Evolutionary conservation across 2,113 vertebrate species (phyloP).

Genomic region (Podiceps cristatus): DNA sequence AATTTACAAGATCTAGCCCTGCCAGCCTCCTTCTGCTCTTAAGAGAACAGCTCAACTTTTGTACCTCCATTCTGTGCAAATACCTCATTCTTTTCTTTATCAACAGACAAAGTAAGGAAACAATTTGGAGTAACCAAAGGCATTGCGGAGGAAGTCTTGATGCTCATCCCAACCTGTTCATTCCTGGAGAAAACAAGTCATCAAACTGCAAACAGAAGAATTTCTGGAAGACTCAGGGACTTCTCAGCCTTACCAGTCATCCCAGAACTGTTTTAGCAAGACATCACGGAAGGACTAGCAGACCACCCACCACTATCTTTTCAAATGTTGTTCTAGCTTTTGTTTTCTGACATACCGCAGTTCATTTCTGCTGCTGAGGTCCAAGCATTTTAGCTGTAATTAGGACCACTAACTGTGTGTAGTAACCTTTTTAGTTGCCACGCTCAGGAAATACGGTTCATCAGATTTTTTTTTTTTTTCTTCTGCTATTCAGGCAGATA

Average conservation of each 20-base stretch:
- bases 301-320: not conserved
- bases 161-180: not conserved
- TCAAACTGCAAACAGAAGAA: not conserved
- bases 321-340: not conserved
- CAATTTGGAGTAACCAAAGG: not conserved
- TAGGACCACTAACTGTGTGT: not conserved
- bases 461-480: fast-evolving
- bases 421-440: not conserved
- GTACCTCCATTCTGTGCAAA: not conserved
- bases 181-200: not conserved
- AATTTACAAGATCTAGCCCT: not conserved
- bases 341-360: not conserved
- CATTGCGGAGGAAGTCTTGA: not conserved
- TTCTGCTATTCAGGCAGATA: not conserved
- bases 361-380: not conserved
- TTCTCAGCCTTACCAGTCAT: not conserved
- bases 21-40: not conserved
- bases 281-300: not conserved
- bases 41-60: not conserved
- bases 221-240: not conserved
- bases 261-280: not conserved
- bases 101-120: not conserved
- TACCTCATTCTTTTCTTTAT: not conserved
- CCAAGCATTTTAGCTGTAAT: not conserved
- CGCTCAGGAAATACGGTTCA: not conserved